These are phyloP conservation scores for Porites divaricata DNA, from an alignment of 92 coral and sea anemone species.

Conservation along the genomic window DNA sequence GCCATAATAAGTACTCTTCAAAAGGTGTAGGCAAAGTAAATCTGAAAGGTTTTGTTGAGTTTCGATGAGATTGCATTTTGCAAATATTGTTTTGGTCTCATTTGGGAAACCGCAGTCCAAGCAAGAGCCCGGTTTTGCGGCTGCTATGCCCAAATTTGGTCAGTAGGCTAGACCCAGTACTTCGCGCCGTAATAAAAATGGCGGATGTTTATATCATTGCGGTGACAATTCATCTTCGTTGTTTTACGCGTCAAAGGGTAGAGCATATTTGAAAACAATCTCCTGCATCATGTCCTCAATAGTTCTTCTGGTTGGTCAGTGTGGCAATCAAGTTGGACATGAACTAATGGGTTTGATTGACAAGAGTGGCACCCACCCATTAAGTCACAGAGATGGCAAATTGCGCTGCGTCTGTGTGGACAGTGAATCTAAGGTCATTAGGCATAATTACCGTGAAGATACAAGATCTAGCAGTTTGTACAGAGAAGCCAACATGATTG, in stretches of 20 bases:
- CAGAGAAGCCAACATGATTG: constrained; percentile 72
- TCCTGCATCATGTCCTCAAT: constrained; percentile 73
- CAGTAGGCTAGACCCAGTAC: constrained; percentile 10
- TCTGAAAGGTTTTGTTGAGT: background rate
- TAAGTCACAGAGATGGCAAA: constrained; percentile 90
- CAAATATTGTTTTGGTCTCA: constrained; percentile 11
- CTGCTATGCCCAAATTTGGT: constrained; percentile 39
- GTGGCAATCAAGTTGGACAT: constrained; percentile 91
- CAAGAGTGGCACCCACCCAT: constrained; percentile 72
- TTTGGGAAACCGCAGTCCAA: constrained; percentile 58
- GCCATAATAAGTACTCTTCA: constrained; percentile 38
- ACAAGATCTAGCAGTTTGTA: constrained; percentile 47
- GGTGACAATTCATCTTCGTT: no score
- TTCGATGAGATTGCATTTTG: background rate
- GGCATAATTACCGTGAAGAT: constrained; percentile 61
- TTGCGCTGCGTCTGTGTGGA: constrained; percentile 87
- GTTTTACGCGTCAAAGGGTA: background rate
- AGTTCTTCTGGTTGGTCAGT: constrained; percentile 83
- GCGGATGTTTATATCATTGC: constrained; percentile 23
- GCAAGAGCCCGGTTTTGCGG: background rate
- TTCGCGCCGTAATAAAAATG: constrained; percentile 32
- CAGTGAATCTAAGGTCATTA: constrained; percentile 85
- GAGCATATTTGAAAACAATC: background rate
- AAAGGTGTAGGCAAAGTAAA: background rate
- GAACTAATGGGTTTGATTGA: constrained; percentile 82